Percentiles rank a stretch among this genome's conserved stretches.
phyloP scores from a whole-genome alignment of 2,797 vertebrate genomes.

The Anguilla obscura region DNA sequence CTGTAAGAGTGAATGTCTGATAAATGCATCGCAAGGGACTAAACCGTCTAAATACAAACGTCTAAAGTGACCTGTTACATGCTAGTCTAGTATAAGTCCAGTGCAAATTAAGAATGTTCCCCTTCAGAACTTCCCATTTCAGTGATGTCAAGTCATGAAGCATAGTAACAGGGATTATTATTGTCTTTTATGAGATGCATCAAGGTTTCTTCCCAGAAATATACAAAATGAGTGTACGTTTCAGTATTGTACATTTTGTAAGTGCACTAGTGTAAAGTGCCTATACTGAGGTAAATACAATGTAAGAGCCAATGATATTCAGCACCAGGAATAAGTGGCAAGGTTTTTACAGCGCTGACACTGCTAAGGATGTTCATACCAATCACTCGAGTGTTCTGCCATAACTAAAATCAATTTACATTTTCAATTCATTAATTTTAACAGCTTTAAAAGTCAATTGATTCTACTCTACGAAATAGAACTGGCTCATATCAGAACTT shows the following conservation, averaged over 20 bases:
- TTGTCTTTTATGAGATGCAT: not conserved
- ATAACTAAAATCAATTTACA: not conserved
- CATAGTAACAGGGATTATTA: not conserved
- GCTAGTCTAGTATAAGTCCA: not conserved
- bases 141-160: not conserved
- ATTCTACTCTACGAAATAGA: not conserved
- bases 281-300: not conserved
- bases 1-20: not conserved
- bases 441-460: too few species aligned
- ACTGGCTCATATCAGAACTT: not conserved
- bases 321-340: not conserved
- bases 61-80: not conserved
- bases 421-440: not conserved
- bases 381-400: not conserved
- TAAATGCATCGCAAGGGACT: not conserved
- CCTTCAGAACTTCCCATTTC: not conserved
- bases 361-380: not conserved
- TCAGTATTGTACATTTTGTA: not conserved
- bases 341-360: not conserved
- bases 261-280: not conserved
- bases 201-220: not conserved
- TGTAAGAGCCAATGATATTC: not conserved
- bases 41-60: not conserved
- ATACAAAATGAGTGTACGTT: not conserved
- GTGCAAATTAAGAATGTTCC: not conserved